phyloP scores from a whole-genome alignment of 1,140 invertebrate species.

The Lordiphosa stackelbergi region DNA sequence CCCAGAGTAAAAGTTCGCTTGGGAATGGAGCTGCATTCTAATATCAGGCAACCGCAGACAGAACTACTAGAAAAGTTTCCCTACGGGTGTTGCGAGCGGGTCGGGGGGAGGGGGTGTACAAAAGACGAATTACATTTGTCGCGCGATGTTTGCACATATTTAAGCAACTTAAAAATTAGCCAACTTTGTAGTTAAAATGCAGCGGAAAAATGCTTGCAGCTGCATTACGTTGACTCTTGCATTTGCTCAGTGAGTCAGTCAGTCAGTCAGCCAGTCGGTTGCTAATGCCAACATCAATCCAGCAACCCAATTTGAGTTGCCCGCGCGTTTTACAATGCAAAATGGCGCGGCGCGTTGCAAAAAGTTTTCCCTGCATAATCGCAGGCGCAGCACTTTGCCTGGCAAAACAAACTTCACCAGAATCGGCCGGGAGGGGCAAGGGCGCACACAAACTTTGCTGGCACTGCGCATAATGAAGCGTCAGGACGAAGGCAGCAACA shows the following conservation, averaged over 20 bases:
- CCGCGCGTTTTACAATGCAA: conserved; percentile 66
- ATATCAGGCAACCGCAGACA: conserved; percentile 47
- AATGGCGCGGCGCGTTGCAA: conserved; percentile 45
- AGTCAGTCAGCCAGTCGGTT: conserved; percentile 2
- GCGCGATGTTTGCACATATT: conserved; percentile 68
- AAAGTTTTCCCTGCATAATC: conserved; percentile 72
- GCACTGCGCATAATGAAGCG: conserved; percentile 63
- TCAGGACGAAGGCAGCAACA: conserved; percentile 27
- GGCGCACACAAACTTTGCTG: conserved; percentile 47
- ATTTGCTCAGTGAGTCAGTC: conserved; percentile 13
- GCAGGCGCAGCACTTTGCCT: conserved; percentile 67
- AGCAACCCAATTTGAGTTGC: conserved; percentile 68
- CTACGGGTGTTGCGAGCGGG: neutral
- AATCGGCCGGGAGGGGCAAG: neutral
- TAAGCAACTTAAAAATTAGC: conserved; percentile 68
- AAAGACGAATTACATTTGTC: conserved; percentile 69
- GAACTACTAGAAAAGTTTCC: conserved; percentile 38
- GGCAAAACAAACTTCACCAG: conserved; percentile 43
- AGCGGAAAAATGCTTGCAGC: conserved; percentile 46
- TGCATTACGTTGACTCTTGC: conserved; percentile 21
- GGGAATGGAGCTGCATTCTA: conserved; percentile 48
- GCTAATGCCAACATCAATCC: conserved; percentile 31
- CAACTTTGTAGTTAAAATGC: conserved; percentile 52
- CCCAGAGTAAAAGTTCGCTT: conserved; percentile 38
- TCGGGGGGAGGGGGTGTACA: conserved; percentile 8